Conservation (phyloP, 1,140 invertebrate species). For the Octopus bimaculoides region DNA sequence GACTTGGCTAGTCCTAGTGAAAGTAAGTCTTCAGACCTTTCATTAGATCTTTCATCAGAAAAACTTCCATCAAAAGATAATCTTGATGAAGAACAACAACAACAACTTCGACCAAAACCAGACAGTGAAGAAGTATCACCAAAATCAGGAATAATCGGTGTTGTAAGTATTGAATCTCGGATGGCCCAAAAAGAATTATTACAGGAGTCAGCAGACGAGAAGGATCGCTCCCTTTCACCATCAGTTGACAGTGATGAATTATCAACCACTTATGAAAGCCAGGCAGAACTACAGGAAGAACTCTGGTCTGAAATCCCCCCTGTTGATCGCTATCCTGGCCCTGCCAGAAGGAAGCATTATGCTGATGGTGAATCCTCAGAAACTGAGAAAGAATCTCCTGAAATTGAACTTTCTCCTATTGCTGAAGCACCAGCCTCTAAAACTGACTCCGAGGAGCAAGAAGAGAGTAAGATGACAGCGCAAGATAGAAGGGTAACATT, state of each 20-base stretch:
- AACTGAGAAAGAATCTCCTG: conserved; percentile 47
- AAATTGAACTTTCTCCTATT: conserved; percentile 48
- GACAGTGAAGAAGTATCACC: background rate
- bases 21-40: no score
- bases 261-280: conserved; percentile 34
- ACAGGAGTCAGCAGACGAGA: conserved; percentile 44
- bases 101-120: background rate
- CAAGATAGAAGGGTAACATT: conserved; percentile 48
- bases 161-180: conserved; percentile 46
- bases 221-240: conserved; percentile 46
- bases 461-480: conserved; percentile 23
- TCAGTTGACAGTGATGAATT: conserved; percentile 38
- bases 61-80: conserved; percentile 18
- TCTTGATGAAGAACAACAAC: conserved; percentile 16
- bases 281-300: conserved; percentile 30
- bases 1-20: no score
- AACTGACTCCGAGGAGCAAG: conserved; percentile 33
- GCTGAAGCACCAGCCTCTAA: conserved; percentile 40
- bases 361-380: conserved; percentile 44
- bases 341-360: conserved; percentile 12
- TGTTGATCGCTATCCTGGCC: conserved; percentile 14
- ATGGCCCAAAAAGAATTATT: conserved; percentile 47
- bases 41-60: no score
- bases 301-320: conserved; percentile 15
- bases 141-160: conserved; percentile 19